Conservation (phyloP, 2,888 invertebrate genomes). For the Herminia tarsipennalis region DNA sequence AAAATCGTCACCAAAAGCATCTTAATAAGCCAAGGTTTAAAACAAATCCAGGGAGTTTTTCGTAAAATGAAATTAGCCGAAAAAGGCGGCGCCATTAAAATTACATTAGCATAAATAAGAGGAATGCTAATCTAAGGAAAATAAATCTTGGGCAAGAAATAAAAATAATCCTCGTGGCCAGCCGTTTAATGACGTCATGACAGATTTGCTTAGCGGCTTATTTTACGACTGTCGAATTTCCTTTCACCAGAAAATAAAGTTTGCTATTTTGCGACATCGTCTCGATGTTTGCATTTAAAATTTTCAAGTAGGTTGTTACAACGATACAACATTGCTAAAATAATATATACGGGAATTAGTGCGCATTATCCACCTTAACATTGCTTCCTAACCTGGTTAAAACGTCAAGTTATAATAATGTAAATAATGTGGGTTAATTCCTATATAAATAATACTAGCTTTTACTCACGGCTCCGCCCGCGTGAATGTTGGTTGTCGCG, state of each 20-base stretch:
- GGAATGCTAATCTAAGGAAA: conserved; percentile 83
- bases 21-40: conserved; percentile 78
- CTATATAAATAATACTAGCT: too few relatives aligned
- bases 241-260: conserved; percentile 39
- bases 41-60: conserved; percentile 79
- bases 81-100: conserved; percentile 84
- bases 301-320: conserved; percentile 39
- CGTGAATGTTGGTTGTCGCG: too few relatives aligned
- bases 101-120: conserved; percentile 86
- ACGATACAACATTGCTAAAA: too few relatives aligned
- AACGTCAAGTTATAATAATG: too few relatives aligned
- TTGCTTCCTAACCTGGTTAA: too few relatives aligned
- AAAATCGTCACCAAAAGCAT: conserved; percentile 70
- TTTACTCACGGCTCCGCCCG: too few relatives aligned
- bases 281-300: not conserved
- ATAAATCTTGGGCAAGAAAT: conserved; percentile 80
- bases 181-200: conserved; percentile 70
- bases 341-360: too few relatives aligned
- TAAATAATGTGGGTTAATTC: too few relatives aligned
- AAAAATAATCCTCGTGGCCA: conserved; percentile 76
- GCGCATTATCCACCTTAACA: too few relatives aligned
- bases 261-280: too few relatives aligned
- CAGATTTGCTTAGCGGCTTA: conserved; percentile 58
- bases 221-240: conserved; percentile 43
- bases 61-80: conserved; percentile 83